Evolutionary conservation across 1,140 invertebrate genomes (phyloP).

Genomic region (Drosophila burlai): DNA sequence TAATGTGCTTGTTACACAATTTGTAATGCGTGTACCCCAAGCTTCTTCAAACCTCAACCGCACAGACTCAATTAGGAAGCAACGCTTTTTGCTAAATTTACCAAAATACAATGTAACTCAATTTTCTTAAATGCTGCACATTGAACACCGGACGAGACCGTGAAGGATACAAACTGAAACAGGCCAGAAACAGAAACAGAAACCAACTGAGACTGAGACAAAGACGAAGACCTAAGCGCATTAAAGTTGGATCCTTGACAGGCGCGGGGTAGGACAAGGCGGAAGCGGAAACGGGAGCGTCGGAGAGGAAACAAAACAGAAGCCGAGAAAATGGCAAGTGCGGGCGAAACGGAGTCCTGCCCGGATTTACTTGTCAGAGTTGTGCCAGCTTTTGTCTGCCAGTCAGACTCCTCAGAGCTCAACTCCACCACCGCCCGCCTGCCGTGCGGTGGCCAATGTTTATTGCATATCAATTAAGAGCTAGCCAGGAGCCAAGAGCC

Average conservation of each 20-base stretch:
- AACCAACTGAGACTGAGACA: conserved; percentile 13
- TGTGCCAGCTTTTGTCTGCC: conserved; percentile 59
- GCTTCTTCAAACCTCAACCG: conserved; percentile 4
- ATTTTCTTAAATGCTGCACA: conserved; percentile 62
- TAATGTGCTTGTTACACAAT: conserved; percentile 27
- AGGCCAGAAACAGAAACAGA: conserved; percentile 17
- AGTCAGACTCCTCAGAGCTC: conserved; percentile 40
- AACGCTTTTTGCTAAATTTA: conserved; percentile 60
- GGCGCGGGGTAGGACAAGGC: conserved; percentile 8
- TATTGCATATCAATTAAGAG: conserved; percentile 78
- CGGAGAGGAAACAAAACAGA: conserved; percentile 58
- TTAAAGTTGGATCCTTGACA: conserved; percentile 72
- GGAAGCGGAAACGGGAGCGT: conserved; percentile 22
- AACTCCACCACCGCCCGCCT: conserved; percentile 14
- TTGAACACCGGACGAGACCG: conserved; percentile 27
- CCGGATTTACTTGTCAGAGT: conserved; percentile 56
- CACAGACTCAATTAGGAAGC: conserved; percentile 58
- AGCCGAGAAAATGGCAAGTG: conserved; percentile 61
- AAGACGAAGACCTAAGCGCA: conserved; percentile 63
- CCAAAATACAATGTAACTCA: conserved; percentile 73
- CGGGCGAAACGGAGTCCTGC: conserved; percentile 28
- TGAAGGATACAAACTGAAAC: conserved; percentile 19
- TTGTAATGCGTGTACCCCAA: conserved; percentile 50
- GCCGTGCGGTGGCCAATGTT: conserved; percentile 62
- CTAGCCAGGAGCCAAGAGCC: conserved; percentile 19